A percentile compares a stretch with the other conserved stretches of the same genome.
Conservation (phyloP, 2,797 vertebrate species). For the Ceryle rudis region DNA sequence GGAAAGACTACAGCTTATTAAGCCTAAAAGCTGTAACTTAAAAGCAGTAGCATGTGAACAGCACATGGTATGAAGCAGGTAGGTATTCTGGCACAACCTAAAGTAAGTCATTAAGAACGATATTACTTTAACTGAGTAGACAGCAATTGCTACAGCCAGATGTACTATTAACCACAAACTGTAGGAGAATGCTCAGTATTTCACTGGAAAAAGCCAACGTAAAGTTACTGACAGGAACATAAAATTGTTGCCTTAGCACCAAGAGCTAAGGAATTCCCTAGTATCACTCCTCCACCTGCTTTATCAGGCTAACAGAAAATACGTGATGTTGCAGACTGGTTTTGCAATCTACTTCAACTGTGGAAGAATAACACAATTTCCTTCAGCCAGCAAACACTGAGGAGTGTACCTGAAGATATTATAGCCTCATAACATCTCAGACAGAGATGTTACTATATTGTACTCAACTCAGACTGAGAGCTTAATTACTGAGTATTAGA, state of each 20-base stretch:
- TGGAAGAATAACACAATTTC: not conserved
- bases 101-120: not conserved
- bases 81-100: not conserved
- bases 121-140: not conserved
- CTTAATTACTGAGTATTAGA: not conserved
- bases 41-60: not conserved
- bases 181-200: not conserved
- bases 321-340: not conserved
- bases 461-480: not conserved
- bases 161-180: not conserved
- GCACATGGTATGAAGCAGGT: not conserved
- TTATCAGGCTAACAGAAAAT: not conserved
- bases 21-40: slow-evolving; percentile 1
- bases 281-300: rapidly evolving
- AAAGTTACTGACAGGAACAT: not conserved
- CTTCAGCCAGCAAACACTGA: not conserved
- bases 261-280: not conserved
- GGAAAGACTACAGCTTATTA: not conserved
- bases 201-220: not conserved
- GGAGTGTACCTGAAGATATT: not conserved
- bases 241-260: not conserved
- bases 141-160: not conserved
- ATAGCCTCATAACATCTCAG: not conserved
- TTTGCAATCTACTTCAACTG: not conserved
- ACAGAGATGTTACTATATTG: not conserved